Percentiles rank a stretch among this genome's conserved stretches.
These are phyloP conservation scores for Bufo gargarizans DNA, from an alignment of 2,113 vertebrate genomes.

Conservation along the genomic window DNA sequence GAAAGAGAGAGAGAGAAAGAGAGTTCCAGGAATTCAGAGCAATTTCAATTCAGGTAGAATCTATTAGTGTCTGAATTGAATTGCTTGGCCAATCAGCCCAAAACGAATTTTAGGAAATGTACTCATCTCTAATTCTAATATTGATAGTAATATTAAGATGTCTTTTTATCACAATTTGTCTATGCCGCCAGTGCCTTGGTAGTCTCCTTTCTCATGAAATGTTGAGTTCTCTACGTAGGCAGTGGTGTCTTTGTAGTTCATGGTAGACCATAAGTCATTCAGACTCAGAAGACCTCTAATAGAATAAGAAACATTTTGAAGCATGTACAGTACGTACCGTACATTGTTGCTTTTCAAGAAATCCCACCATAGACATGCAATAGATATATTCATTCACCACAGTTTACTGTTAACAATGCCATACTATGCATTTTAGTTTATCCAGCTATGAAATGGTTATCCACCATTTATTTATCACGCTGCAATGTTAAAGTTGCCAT, in stretches of 20 bases:
- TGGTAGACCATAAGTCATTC: not conserved
- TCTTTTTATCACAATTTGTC: not conserved
- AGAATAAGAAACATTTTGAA: not conserved
- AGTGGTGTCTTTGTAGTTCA: not conserved
- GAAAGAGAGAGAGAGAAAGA: no score
- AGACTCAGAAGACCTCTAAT: not conserved
- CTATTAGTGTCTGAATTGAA: no score
- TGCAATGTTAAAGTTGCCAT: slow-evolving; percentile 43
- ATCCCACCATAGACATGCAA: not conserved
- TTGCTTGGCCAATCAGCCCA: no score
- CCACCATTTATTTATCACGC: slow-evolving; percentile 38
- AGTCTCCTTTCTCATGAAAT: not conserved
- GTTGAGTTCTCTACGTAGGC: not conserved
- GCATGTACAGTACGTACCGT: not conserved
- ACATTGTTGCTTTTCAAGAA: not conserved
- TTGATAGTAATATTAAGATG: not conserved
- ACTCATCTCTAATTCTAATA: not conserved
- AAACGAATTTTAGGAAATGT: no score
- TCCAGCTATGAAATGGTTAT: slow-evolving; percentile 37
- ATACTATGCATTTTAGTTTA: not conserved
- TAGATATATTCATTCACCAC: not conserved
- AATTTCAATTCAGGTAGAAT: no score
- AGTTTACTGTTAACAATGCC: not conserved
- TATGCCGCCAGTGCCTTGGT: not conserved
- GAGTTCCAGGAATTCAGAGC: no score